Evolutionary conservation across 2,888 invertebrate species (phyloP), one percentile per base, ranked within the genome.

Genomic region (Macaria notata): DNA sequence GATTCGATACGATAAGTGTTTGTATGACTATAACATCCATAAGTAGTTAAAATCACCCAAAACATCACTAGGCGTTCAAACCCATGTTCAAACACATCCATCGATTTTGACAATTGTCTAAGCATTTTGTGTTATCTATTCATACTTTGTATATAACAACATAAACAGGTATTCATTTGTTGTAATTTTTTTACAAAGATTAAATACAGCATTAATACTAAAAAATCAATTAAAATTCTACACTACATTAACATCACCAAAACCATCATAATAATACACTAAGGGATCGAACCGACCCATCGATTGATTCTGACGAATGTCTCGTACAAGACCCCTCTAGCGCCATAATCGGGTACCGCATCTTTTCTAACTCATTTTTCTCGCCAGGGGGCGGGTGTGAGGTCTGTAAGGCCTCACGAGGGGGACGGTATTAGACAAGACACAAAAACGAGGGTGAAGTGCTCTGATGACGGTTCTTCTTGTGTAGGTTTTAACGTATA

Each of bases 331-430:
- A 49, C 57, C 52, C 53, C 49, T 49, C 75, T 75, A 78, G 84
- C 83, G 84, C 85, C 81, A 88, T 88, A 88, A 89, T 89, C 89
- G 88, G 79, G 76, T 79, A 82, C 83, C 88, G 86, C 91, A 91
- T 92, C 91, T 92, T 89, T 90, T 88, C 90, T 91, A 90, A 90
- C 91, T 91, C 92, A 92, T 92, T 92, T 92, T 92, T 91, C 92
- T 92, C 87, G 87, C 84, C 82, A 71, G 82, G 19, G 81, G 83
- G 86, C 76, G 74, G 63, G 64, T 62, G 70, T 19, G 31, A 43
- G 53, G 46, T 36, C 9, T 4, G 67, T 61, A 71, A 66, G 76
- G 83, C 76, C 80, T 86, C 87, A 84, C 87, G 88, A 86, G 80
- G 87, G 87, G 86, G 85, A 87, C 85, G 88, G 88, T 84, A 88